Base-by-base conservation (phyloP, 92 coral and sea anemone species). In the Umimayanthus kanabou region DNA sequence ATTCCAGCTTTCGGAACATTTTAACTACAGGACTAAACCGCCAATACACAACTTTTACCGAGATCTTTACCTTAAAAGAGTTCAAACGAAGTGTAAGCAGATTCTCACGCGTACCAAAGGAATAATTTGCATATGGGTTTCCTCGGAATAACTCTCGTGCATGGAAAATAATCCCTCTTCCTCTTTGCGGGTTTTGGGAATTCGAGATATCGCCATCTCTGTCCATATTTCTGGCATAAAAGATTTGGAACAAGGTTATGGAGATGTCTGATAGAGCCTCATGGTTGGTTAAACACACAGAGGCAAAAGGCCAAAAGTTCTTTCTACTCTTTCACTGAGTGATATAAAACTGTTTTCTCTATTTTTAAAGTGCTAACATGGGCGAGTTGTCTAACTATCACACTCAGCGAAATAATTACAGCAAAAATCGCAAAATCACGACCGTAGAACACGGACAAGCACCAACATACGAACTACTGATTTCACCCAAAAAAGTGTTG, bases 51-150 rank as follows among this genome's bases (percentile, higher is more conserved):
- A 70, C 43, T 45, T 45, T 39, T 39, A 75, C 40, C n/a, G 25
- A 18, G 79, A 15, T 75, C 47, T 39, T 37, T 37, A 50, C 45
- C 72, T 16, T 39, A 26, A 15, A 47, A 83, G 7, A 73, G 28
- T 47, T 71, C 77, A 71, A 39, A 81, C 76, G 23, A 39, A 25
- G 71, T 49, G 42, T 23, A 39, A 45, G 77, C 43, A 29, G 70
- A 70, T 47, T 69, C 28, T 70, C 87, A 57, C 13, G 70, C 37
- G 47, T 83, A 78, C 87, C 87, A 20, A 5, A 82, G 77, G 65
- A 45, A 25, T 66, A 83, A 88, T 91, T 91, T 91, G 87, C 92
- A 91, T 91, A 91, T 77, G 95, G 98, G 93, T 93, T 93, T 94
- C 90, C 96, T 93, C 94, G 90, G 93, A 70, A 71, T 25, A 45